Evolutionary conservation across 2,797 vertebrate species (phyloP).

Genomic region (Pterois miles): DNA sequence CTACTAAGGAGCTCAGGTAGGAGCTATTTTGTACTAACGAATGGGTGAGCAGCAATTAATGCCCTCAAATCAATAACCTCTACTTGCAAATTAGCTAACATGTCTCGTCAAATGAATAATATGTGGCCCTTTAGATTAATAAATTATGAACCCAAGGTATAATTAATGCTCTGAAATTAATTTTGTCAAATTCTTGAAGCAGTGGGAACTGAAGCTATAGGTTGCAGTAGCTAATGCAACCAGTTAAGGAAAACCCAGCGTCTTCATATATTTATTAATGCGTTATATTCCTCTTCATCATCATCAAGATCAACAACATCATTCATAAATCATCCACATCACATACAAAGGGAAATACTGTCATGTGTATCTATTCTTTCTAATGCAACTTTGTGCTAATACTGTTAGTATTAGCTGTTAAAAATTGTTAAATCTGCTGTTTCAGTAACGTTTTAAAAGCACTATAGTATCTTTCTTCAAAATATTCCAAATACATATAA

Average conservation of each 20-base stretch:
- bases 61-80: not conserved
- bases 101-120: not conserved
- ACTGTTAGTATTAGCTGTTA: not conserved
- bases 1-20: not conserved
- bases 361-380: not conserved
- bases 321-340: not conserved
- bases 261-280: not conserved
- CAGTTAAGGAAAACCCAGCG: not conserved
- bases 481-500: not conserved
- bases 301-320: not conserved
- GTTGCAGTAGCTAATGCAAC: not conserved
- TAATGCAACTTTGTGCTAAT: not conserved
- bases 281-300: not conserved
- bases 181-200: conserved; percentile 3
- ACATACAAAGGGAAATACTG: not conserved
- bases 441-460: not conserved
- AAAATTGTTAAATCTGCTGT: not conserved
- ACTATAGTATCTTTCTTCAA: not conserved
- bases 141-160: not conserved
- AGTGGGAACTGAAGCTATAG: not conserved
- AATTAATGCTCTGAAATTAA: conserved; percentile 7
- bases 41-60: not conserved
- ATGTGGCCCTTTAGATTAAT: not conserved
- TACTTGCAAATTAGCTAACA: not conserved
- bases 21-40: not conserved